These are phyloP conservation scores for Malacoraja senta DNA, from an alignment of 2,797 vertebrate genomes.

Conservation along the genomic window DNA sequence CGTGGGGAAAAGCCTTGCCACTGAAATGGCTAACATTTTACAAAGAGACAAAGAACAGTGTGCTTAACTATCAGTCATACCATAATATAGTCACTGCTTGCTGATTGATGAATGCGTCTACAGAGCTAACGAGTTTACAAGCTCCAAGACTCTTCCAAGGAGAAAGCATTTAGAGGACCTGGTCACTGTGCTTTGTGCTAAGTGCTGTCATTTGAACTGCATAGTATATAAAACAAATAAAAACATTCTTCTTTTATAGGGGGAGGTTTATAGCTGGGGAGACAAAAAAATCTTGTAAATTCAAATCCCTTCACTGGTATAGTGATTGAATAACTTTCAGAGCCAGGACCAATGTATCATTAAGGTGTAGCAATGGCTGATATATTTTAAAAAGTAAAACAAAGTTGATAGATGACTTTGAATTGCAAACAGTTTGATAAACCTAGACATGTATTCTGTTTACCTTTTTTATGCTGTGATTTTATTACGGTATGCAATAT, in stretches of 20 bases:
- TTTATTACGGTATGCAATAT: conserved; percentile 35
- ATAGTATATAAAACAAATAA: background rate
- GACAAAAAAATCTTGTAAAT: conserved; percentile 5
- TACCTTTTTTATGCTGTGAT: conserved; percentile 33
- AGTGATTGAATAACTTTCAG: conserved; percentile 32
- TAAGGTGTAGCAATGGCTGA: conserved; percentile 11
- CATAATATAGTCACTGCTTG: conserved; percentile 38
- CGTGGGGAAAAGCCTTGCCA: conserved; percentile 30
- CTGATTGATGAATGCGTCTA: background rate
- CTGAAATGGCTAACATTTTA: conserved; percentile 37
- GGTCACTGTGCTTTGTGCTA: conserved; percentile 36
- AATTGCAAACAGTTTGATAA: conserved; percentile 7
- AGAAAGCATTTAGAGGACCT: conserved; percentile 33
- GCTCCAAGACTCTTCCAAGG: conserved; percentile 34
- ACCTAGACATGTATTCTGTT: conserved; percentile 22
- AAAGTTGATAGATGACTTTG: conserved; percentile 25
- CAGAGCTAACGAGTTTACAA: conserved; percentile 28
- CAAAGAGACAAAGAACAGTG: conserved; percentile 5
- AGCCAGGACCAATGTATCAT: conserved; percentile 22
- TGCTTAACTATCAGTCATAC: conserved; percentile 38
- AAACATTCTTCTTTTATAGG: conserved; percentile 25
- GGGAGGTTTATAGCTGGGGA: conserved; percentile 32
- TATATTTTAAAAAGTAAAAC: conserved; percentile 24
- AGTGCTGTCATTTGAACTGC: conserved; percentile 35
- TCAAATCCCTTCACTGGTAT: conserved; percentile 7